Conservation (phyloP, 1,140 invertebrate species). For the Pachyrhynchus sulphureomaculatus region DNA sequence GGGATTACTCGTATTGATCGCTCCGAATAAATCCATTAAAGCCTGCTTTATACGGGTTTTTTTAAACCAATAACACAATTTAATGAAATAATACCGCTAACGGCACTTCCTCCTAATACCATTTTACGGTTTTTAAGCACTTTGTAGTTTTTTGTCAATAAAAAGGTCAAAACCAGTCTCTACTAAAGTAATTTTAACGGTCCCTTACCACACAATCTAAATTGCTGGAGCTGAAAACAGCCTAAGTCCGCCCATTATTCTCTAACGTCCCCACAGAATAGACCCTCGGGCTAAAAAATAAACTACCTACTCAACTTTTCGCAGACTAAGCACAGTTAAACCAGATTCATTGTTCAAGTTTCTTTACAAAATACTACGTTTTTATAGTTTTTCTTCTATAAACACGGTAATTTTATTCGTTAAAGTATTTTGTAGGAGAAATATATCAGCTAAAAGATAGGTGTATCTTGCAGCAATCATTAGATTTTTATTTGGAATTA, state of each 20-base stretch:
- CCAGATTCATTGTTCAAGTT: neutral
- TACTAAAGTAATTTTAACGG: slow-evolving; percentile 30
- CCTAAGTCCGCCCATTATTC: slow-evolving; percentile 26
- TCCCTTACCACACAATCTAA: slow-evolving; percentile 28
- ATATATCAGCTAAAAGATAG: no score
- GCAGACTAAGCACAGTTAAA: neutral
- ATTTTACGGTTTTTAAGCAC: neutral
- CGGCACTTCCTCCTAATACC: neutral
- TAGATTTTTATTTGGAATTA: no score
- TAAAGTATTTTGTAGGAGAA: no score
- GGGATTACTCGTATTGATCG: no score
- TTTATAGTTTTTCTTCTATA: no score
- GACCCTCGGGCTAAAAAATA: slow-evolving; percentile 14
- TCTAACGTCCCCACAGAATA: slow-evolving; percentile 20
- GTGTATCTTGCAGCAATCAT: no score
- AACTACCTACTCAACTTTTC: slow-evolving; percentile 8
- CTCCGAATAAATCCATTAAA: no score
- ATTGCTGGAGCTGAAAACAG: slow-evolving; percentile 27
- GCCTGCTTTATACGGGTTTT: no score
- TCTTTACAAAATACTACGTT: no score
- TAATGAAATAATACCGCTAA: neutral
- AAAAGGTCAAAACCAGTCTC: slow-evolving; percentile 13
- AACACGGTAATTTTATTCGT: no score
- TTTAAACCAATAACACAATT: neutral
- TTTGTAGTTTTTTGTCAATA: slow-evolving; percentile 4